Percentiles rank a stretch among this genome's conserved stretches.
Conservation (phyloP, 2,888 invertebrate species). For the Alsophila aescularia region DNA sequence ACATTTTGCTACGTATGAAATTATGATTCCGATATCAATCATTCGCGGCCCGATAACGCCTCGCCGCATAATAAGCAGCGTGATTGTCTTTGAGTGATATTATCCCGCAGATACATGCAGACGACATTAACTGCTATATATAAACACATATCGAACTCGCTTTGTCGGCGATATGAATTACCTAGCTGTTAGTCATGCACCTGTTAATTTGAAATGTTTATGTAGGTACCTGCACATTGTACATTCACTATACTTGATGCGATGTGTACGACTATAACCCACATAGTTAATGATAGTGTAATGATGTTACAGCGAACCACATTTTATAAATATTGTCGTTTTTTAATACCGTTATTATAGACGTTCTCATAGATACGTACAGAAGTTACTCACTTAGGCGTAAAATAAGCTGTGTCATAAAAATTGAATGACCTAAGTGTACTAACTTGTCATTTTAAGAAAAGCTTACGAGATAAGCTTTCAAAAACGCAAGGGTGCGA, state of each 20-base stretch:
- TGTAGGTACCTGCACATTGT: slow-evolving; percentile 32
- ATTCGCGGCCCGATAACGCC: slow-evolving; percentile 49
- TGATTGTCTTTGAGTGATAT: slow-evolving; percentile 56
- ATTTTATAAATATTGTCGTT: not conserved
- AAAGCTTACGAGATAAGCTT: slow-evolving; percentile 23
- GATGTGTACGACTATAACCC: slow-evolving; percentile 13
- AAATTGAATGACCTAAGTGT: not conserved
- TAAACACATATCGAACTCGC: slow-evolving; percentile 39
- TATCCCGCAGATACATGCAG: slow-evolving; percentile 39
- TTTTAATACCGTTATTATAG: not conserved
- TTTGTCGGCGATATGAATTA: slow-evolving; percentile 47
- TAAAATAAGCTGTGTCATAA: not conserved
- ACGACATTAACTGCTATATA: slow-evolving; percentile 41
- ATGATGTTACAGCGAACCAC: slow-evolving; percentile 8
- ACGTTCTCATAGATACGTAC: no score
- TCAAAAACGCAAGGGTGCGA: slow-evolving; percentile 43
- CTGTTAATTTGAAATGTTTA: slow-evolving; percentile 41
- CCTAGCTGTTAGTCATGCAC: slow-evolving; percentile 44
- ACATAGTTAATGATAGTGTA: slow-evolving; percentile 26
- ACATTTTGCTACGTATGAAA: slow-evolving; percentile 63
- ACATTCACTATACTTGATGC: slow-evolving; percentile 23
- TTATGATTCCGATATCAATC: slow-evolving; percentile 65
- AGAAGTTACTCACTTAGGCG: not conserved
- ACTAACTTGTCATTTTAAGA: slow-evolving; percentile 2
- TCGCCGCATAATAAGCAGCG: slow-evolving; percentile 28